Evolutionary conservation across 1,140 invertebrate genomes (phyloP).

Genomic region (Drosophila bocqueti): DNA sequence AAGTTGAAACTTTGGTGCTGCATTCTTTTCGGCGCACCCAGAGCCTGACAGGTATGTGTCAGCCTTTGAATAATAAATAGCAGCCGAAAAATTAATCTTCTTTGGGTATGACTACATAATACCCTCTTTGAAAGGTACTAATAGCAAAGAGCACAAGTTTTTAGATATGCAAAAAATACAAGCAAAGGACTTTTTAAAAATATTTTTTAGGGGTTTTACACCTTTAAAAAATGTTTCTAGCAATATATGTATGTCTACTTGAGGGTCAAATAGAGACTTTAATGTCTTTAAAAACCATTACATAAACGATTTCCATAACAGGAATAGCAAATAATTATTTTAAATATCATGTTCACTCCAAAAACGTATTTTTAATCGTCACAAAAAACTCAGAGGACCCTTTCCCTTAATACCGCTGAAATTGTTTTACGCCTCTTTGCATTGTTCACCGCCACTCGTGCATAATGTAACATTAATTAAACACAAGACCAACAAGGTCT

Average conservation of each 20-base stretch:
- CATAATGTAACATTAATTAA: constrained; percentile 29
- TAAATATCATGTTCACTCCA: not conserved
- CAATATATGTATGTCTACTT: not conserved
- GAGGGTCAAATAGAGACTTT: not conserved
- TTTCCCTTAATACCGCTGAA: not conserved
- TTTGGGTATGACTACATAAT: constrained; percentile 5
- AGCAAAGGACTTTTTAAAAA: not conserved
- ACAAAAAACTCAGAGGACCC: not conserved
- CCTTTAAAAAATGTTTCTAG: rapidly evolving
- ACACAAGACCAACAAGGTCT: not conserved
- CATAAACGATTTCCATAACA: not conserved
- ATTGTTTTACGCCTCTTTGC: not conserved
- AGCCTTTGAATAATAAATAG: constrained; percentile 46
- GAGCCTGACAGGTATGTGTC: constrained; percentile 11
- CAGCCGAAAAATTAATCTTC: constrained; percentile 3
- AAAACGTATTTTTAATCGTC: too few relatives aligned
- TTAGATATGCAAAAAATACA: not conserved
- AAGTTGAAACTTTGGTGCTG: constrained; percentile 37
- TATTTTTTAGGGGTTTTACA: not conserved
- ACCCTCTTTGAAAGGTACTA: not conserved
- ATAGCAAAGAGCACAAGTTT: not conserved
- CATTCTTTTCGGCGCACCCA: constrained; percentile 10
- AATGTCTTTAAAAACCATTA: not conserved
- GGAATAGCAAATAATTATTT: too few relatives aligned
- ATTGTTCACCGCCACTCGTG: constrained; percentile 12